Base-by-base conservation (phyloP, 2,113 vertebrate genomes). In the Platysteira castanea region DNA sequence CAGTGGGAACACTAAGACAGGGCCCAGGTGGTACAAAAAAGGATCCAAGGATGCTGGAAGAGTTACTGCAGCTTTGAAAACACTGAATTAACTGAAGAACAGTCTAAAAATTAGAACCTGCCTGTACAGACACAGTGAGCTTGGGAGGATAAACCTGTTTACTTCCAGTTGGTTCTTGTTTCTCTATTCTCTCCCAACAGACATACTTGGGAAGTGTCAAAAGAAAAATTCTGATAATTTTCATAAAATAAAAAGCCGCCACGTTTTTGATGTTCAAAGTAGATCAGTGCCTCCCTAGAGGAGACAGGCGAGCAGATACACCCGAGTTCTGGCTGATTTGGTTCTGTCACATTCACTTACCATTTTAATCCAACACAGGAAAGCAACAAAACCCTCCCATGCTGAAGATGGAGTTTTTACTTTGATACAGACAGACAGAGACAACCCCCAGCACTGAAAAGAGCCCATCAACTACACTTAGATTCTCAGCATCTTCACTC, bases 261-360 rank as follows among this genome's bases (percentile, higher is more conserved):
- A 11, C 18, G 23, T 8, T 95, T 84, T 46, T 81, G 77, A 84
- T 44, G 46, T 30, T 81, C 23, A 24, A 82, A 87, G 60, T 23
- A 15, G 35, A 69, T 70, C 77, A 69, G 77, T 41, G 54, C 27
- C 41, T 87, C 50, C 59, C 84, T 54, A 69, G 64, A 89, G 77
- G 47, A 94, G 89, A 46, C 64, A 87, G 73, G 69, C 0, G 1
- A 87, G 89, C 64, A 77, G 87, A 87, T 54, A 70, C 50, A 84
- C 15, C 35, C 0, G 1, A 52, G 69, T 42, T 91, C 81, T 95
- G 87, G 31, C 64, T 94, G 87, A 54, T 63, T 93, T 39, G 20
- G 47, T 59, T 77, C 89, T 94, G 96, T 96, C 95, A 95, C 95
- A 87, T 87, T 68, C 90, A 87, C 57, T 94, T 89, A 84, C 35